These are phyloP conservation scores for Pseudolaguvia tuberculata DNA, from an alignment of 2,113 vertebrate genomes.

Conservation along the genomic window DNA sequence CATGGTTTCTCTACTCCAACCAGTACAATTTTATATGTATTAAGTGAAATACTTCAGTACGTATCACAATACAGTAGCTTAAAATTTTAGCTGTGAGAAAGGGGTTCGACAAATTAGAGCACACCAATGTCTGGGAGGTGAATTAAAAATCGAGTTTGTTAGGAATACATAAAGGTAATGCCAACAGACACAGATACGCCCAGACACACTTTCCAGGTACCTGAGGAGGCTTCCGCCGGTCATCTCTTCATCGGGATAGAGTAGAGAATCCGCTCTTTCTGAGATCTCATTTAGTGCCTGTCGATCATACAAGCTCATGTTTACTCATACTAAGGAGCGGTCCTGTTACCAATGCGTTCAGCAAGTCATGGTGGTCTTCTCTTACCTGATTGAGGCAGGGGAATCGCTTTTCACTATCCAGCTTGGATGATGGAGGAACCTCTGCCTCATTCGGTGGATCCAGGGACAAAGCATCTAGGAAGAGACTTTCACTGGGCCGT, in stretches of 20 bases:
- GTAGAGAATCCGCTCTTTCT: constrained; percentile 54
- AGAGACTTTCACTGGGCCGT: constrained; percentile 79
- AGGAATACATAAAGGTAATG: no score
- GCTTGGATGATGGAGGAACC: constrained; percentile 65
- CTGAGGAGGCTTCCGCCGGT: constrained; percentile 87
- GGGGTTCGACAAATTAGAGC: neutral
- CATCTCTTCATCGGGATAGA: constrained; percentile 80
- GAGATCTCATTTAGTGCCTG: constrained; percentile 73
- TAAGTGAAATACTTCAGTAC: no score
- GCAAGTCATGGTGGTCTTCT: neutral
- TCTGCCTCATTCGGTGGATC: constrained; percentile 75
- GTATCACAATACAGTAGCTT: neutral
- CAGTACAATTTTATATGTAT: no score
- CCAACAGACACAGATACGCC: neutral
- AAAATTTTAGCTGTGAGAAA: no score
- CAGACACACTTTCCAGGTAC: constrained; percentile 56
- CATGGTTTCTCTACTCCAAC: no score
- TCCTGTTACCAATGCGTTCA: neutral
- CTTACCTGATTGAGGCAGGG: constrained; percentile 74
- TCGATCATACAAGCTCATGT: constrained; percentile 16
- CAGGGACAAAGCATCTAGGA: constrained; percentile 82
- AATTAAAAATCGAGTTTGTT: neutral
- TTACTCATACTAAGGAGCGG: neutral
- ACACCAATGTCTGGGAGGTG: neutral
- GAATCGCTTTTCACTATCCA: constrained; percentile 78